These are phyloP conservation scores for Paradisaea rubra DNA, from an alignment of 2,113 vertebrate genomes.

Conservation along the genomic window DNA sequence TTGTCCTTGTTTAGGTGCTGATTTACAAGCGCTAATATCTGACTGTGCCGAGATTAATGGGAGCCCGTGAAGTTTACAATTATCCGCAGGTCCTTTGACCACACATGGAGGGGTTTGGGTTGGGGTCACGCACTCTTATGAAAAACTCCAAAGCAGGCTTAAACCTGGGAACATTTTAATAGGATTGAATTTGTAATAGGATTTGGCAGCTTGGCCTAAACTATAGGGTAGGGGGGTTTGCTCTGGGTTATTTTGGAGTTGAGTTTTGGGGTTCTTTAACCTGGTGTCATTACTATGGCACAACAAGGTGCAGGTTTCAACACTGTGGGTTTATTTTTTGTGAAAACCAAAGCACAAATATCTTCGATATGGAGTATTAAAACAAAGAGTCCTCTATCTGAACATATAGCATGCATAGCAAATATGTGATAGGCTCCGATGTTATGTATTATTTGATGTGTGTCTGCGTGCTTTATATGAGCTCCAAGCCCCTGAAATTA, in stretches of 20 bases:
- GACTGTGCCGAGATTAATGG: slow-evolving; percentile 82
- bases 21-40: slow-evolving; percentile 87
- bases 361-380: not conserved
- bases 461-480: not conserved
- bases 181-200: slow-evolving; percentile 87
- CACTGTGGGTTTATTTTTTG: not conserved
- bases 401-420: not conserved
- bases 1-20: slow-evolving; percentile 85
- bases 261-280: not conserved
- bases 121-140: slow-evolving; percentile 75
- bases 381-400: not conserved
- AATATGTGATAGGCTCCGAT: not conserved
- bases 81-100: slow-evolving; percentile 80
- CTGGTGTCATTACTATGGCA: not conserved
- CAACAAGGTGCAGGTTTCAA: slow-evolving; percentile 1
- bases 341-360: not conserved
- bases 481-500: not conserved
- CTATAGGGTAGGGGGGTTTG: slow-evolving; percentile 45
- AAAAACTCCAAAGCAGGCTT: slow-evolving; percentile 84
- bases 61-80: slow-evolving; percentile 81
- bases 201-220: slow-evolving; percentile 80
- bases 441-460: not conserved
- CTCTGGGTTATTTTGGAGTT: not conserved
- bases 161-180: slow-evolving; percentile 86
- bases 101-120: slow-evolving; percentile 82